These are phyloP conservation scores for Proteles cristata DNA, from an alignment of 2,113 vertebrate genomes.

Conservation along the genomic window DNA sequence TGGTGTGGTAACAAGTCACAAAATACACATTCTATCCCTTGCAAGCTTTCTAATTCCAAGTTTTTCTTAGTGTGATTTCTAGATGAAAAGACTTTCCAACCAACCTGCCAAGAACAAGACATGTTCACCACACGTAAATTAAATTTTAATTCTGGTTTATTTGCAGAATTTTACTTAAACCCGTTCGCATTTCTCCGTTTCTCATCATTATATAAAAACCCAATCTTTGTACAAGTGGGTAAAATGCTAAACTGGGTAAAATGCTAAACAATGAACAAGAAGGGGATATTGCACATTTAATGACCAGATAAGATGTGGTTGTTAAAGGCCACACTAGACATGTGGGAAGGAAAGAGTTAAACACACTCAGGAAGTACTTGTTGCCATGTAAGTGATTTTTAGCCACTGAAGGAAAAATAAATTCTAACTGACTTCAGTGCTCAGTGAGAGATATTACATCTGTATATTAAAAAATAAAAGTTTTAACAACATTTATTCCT, in stretches of 20 bases:
- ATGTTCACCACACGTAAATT: background rate
- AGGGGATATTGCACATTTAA: slow-evolving; percentile 46
- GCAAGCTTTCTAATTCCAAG: background rate
- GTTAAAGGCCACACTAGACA: background rate
- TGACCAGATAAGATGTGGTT: slow-evolving; percentile 21
- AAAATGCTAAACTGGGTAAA: slow-evolving; percentile 53
- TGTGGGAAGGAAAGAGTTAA: background rate
- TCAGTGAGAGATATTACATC: background rate
- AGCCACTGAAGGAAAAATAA: slow-evolving; percentile 17
- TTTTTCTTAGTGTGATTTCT: slow-evolving; percentile 37
- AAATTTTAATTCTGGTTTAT: slow-evolving; percentile 61
- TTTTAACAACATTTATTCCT: slow-evolving; percentile 1
- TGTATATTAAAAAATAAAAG: slow-evolving; percentile 33
- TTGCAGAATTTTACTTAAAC: slow-evolving; percentile 56
- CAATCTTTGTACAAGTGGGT: background rate
- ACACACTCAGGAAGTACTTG: background rate
- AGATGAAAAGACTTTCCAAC: background rate
- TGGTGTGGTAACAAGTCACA: background rate
- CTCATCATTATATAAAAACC: slow-evolving; percentile 52
- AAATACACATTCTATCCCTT: background rate
- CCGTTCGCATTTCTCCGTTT: slow-evolving; percentile 42
- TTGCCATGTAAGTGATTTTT: background rate
- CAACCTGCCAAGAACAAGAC: slow-evolving; percentile 16
- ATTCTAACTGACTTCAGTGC: background rate
- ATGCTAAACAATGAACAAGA: slow-evolving; percentile 24